Conservation (phyloP, 2,888 invertebrate genomes). For the Sphaeridia pumilis region DNA sequence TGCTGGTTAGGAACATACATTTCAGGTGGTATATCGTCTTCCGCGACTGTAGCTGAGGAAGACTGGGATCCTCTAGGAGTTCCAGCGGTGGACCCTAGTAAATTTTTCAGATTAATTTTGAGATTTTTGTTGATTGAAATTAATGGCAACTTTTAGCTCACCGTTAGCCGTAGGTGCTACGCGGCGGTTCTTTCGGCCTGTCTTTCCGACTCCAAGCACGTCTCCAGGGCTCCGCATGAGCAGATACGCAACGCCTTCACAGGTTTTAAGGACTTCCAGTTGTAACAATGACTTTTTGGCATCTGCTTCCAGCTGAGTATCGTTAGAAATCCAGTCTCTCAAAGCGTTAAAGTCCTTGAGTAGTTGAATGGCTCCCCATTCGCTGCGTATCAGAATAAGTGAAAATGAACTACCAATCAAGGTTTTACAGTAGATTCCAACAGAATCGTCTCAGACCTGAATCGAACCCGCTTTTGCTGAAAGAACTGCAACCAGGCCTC, state of each 20-base stretch:
- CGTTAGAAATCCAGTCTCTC: constrained; percentile 55
- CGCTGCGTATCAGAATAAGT: too few species aligned
- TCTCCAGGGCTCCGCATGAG: constrained; percentile 70
- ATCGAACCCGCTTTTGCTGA: constrained; percentile 66
- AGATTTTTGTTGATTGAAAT: too few species aligned
- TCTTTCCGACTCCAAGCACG: constrained; percentile 56
- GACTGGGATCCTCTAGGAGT: constrained; percentile 30
- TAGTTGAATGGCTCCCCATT: constrained; percentile 64
- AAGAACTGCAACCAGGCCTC: constrained; percentile 82
- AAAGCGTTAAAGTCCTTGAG: constrained; percentile 71
- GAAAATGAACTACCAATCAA: too few species aligned
- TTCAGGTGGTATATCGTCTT: constrained; percentile 68
- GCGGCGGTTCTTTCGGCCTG: constrained; percentile 25
- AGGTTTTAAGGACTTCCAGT: constrained; percentile 52
- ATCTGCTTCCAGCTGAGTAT: constrained; percentile 38
- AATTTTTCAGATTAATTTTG: too few species aligned
- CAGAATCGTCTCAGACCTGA: too few species aligned
- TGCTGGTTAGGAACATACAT: constrained; percentile 89
- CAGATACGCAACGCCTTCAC: constrained; percentile 73
- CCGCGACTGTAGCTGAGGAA: constrained; percentile 36
- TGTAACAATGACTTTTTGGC: constrained; percentile 39
- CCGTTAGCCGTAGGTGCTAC: constrained; percentile 27
- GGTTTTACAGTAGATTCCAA: too few species aligned
- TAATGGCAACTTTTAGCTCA: too few species aligned
- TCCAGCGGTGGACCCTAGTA: constrained; percentile 12